phyloP scores from a whole-genome alignment of 2,113 vertebrate species.

The Aptenodytes forsteri region DNA sequence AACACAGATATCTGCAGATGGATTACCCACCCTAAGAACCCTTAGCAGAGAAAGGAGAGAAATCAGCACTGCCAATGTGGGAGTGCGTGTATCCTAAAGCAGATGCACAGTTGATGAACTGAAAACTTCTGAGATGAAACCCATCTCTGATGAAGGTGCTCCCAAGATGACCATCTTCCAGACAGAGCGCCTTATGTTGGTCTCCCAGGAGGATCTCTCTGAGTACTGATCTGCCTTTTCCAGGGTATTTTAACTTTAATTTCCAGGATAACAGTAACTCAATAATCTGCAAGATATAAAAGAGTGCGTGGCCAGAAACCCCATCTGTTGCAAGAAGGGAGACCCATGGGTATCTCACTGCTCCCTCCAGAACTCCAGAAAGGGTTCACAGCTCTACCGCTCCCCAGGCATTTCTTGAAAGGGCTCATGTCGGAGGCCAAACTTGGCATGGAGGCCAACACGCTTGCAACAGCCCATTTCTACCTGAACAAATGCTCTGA shows the following conservation, averaged over 20 bases:
- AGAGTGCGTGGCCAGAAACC: background rate
- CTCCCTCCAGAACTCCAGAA: background rate
- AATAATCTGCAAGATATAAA: background rate
- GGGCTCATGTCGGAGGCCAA: rapidly evolving
- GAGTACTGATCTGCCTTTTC: background rate
- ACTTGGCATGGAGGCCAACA: background rate
- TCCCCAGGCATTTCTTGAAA: background rate
- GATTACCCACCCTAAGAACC: background rate
- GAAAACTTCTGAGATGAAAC: background rate
- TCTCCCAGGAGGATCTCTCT: background rate
- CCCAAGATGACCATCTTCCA: background rate
- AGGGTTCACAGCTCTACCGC: background rate
- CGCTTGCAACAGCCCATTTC: background rate
- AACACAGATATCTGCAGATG: background rate
- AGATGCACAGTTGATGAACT: background rate
- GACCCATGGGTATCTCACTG: no score
- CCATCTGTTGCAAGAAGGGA: background rate
- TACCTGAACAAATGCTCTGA: background rate
- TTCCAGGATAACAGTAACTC: background rate
- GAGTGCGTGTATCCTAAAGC: rapidly evolving
- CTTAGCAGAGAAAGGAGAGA: background rate
- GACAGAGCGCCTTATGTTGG: background rate
- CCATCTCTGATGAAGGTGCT: background rate
- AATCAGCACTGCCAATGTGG: background rate
- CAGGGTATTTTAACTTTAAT: background rate